Conservation (phyloP, 2,797 vertebrate genomes). For the Bradypodion pumilum region DNA sequence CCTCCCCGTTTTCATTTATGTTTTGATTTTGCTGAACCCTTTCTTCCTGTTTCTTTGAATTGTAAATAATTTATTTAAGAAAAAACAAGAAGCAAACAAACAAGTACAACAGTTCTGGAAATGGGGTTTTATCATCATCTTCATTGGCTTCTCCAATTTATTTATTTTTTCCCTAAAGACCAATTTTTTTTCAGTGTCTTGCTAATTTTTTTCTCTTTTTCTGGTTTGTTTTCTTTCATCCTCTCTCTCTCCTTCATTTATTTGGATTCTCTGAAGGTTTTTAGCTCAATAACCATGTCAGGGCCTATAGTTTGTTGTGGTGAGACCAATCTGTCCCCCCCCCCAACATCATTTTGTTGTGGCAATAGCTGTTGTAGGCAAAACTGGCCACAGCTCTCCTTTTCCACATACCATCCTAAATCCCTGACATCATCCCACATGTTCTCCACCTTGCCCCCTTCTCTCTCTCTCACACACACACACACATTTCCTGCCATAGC, state of each 20-base stretch:
- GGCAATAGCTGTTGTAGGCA: slow-evolving; percentile 75
- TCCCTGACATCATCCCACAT: slow-evolving; percentile 9
- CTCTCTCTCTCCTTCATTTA: slow-evolving; percentile 18
- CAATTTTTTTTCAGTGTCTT: too few species aligned
- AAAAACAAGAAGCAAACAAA: slow-evolving; percentile 80
- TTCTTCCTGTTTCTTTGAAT: slow-evolving; percentile 54
- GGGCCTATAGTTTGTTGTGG: slow-evolving; percentile 60
- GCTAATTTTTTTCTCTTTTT: slow-evolving; percentile 60
- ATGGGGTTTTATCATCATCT: slow-evolving; percentile 79
- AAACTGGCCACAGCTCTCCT: slow-evolving; percentile 84
- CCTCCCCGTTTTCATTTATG: slow-evolving; percentile 73
- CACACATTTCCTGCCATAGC: slow-evolving; percentile 59
- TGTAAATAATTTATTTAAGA: slow-evolving; percentile 7
- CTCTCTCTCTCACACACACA: slow-evolving; percentile 43
- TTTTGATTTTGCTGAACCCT: slow-evolving; percentile 82
- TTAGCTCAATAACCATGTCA: slow-evolving; percentile 68
- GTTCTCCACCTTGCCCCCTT: slow-evolving; percentile 42
- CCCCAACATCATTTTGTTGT: slow-evolving; percentile 74
- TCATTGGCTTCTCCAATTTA: slow-evolving; percentile 54
- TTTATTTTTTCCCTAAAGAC: slow-evolving; percentile 24
- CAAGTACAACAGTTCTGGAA: slow-evolving; percentile 82
- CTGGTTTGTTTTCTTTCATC: slow-evolving; percentile 51
- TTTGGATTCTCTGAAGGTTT: slow-evolving; percentile 36
- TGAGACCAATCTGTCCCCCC: slow-evolving; percentile 66
- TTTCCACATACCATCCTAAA: slow-evolving; percentile 55